A percentile compares a stretch with the other conserved stretches of the same genome.
Evolutionary conservation across 1,140 invertebrate genomes (phyloP).

Genomic region (Aleiodes sp.): DNA sequence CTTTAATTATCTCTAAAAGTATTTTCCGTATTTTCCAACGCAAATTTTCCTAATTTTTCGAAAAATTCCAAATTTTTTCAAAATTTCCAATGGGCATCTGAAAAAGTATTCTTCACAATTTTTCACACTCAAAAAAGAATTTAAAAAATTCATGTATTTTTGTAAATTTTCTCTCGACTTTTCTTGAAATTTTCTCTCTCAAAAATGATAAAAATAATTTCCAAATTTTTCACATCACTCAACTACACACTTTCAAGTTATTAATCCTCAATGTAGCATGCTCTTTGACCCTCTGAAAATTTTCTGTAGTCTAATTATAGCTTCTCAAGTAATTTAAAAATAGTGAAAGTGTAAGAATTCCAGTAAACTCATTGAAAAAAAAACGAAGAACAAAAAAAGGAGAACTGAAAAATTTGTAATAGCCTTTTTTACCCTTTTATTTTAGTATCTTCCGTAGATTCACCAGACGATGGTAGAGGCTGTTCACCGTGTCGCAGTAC

Average conservation of each 20-base stretch:
- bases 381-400: neutral
- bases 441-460: slow-evolving; percentile 75
- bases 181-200: neutral
- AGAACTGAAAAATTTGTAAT: slow-evolving; percentile 55
- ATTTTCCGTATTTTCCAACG: too few species aligned
- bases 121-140: neutral
- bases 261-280: slow-evolving; percentile 31
- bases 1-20: too few species aligned
- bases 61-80: too few species aligned
- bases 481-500: slow-evolving; percentile 76
- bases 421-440: slow-evolving; percentile 53
- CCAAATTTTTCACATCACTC: neutral
- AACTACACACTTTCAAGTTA: slow-evolving; percentile 2
- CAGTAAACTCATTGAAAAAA: neutral
- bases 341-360: slow-evolving; percentile 17
- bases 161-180: neutral
- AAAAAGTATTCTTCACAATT: too few species aligned
- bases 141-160: neutral
- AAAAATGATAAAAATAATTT: neutral
- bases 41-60: too few species aligned
- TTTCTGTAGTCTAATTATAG: neutral
- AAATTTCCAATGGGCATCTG: too few species aligned
- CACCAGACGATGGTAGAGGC: slow-evolving; percentile 80
- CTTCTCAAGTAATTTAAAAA: slow-evolving; percentile 4
- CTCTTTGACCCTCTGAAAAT: neutral